Percentiles rank a stretch among this genome's conserved stretches.
phyloP scores from a whole-genome alignment of 2,797 vertebrate genomes.

The Trichosurus vulpecula region DNA sequence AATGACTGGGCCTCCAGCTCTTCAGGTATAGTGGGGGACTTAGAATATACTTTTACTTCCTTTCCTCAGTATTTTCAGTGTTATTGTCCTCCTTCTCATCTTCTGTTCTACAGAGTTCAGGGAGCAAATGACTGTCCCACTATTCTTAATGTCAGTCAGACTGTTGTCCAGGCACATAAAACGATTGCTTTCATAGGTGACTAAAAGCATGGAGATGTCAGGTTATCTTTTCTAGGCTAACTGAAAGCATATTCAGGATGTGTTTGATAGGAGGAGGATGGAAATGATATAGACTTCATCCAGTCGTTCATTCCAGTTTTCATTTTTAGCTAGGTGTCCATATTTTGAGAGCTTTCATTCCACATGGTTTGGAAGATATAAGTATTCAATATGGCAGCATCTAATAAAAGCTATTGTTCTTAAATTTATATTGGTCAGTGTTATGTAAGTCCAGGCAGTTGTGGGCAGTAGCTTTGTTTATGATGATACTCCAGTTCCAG shows the following conservation, averaged over 20 bases:
- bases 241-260: not conserved
- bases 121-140: not conserved
- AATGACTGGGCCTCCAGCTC: conserved; percentile 92
- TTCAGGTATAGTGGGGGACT: conserved; percentile 84
- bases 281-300: not conserved
- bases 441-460: not conserved
- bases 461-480: not conserved
- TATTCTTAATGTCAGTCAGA: not conserved
- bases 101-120: not conserved
- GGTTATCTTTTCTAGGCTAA: not conserved
- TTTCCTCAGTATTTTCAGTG: not conserved
- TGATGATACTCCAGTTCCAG: not conserved
- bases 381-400: not conserved
- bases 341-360: not conserved
- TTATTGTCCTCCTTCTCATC: not conserved
- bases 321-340: not conserved
- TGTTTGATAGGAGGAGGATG: not conserved
- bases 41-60: not conserved
- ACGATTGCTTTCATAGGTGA: not conserved
- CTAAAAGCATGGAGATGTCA: not conserved
- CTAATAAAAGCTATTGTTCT: not conserved
- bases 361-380: not conserved
- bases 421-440: not conserved
- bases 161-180: not conserved
- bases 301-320: not conserved